Evolutionary conservation across 2,797 vertebrate genomes (phyloP).

Genomic region (Typhlichthys subterraneus): DNA sequence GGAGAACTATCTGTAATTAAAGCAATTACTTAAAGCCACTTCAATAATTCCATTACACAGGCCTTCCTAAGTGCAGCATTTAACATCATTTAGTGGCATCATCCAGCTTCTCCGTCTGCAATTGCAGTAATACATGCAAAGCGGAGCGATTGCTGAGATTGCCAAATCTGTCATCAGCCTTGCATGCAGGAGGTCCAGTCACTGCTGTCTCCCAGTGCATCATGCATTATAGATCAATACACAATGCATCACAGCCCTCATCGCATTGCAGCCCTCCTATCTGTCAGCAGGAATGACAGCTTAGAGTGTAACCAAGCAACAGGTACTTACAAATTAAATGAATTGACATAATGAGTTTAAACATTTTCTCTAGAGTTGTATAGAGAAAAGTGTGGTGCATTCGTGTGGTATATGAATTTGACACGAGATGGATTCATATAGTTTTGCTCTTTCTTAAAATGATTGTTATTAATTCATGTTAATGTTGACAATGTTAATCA

Average conservation of each 20-base stretch:
- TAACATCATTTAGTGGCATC: conserved; percentile 18
- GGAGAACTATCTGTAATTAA: conserved; percentile 47
- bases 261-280: conserved; percentile 21
- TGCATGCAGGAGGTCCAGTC: conserved; percentile 44
- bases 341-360: no score
- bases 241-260: conserved; percentile 28
- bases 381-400: no score
- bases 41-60: conserved; percentile 32
- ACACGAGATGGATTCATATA: no score
- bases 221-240: conserved; percentile 63
- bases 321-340: conserved; percentile 6
- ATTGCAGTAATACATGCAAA: conserved; percentile 27
- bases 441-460: no score
- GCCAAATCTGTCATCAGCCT: conserved; percentile 44
- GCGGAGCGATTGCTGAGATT: conserved; percentile 22
- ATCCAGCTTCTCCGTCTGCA: conserved; percentile 10
- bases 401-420: no score
- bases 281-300: conserved; percentile 23
- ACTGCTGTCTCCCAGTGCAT: conserved; percentile 25
- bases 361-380: no score
- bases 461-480: no score
- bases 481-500: no score
- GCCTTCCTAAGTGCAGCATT: conserved; percentile 19
- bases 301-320: conserved; percentile 17
- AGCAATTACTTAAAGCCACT: conserved; percentile 21